Conservation (phyloP, 2,113 vertebrate genomes). For the Halichoerus grypus region DNA sequence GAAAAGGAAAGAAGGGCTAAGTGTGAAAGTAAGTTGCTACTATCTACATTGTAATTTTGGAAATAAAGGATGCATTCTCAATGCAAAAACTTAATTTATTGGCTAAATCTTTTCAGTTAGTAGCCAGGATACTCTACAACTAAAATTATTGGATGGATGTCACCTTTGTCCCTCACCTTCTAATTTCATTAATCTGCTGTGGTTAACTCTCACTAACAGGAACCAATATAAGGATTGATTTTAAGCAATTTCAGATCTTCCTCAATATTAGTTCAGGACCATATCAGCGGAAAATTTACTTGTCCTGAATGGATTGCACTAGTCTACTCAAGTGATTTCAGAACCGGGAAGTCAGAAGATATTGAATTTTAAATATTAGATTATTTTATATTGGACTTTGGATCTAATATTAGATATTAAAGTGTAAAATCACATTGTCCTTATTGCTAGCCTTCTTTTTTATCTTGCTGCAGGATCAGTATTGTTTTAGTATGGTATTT, state of each 20-base stretch:
- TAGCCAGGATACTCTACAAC: slow-evolving; percentile 28
- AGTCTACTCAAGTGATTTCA: slow-evolving; percentile 79
- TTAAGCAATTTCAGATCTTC: slow-evolving; percentile 75
- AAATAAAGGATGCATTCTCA: background rate
- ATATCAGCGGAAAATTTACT: slow-evolving; percentile 74
- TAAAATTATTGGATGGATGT: slow-evolving; percentile 65
- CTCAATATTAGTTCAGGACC: slow-evolving; percentile 73
- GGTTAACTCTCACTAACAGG: slow-evolving; percentile 75
- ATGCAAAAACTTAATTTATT: background rate
- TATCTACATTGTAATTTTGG: background rate
- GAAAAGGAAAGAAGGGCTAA: background rate
- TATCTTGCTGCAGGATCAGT: slow-evolving; percentile 73
- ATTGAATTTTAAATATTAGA: slow-evolving; percentile 85
- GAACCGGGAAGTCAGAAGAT: slow-evolving; percentile 78
- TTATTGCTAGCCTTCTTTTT: slow-evolving; percentile 78
- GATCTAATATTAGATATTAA: slow-evolving; percentile 85
- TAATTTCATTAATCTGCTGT: slow-evolving; percentile 79
- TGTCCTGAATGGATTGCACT: slow-evolving; percentile 80
- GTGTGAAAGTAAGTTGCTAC: background rate
- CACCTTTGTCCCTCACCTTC: slow-evolving; percentile 52
- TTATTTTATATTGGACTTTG: slow-evolving; percentile 84
- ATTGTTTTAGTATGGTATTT: slow-evolving; percentile 70
- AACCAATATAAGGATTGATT: slow-evolving; percentile 80
- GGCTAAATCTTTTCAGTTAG: slow-evolving; percentile 60
- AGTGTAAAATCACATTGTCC: slow-evolving; percentile 82